phyloP scores from a whole-genome alignment of 2,113 vertebrate genomes.

The Triplophysa rosa region DNA sequence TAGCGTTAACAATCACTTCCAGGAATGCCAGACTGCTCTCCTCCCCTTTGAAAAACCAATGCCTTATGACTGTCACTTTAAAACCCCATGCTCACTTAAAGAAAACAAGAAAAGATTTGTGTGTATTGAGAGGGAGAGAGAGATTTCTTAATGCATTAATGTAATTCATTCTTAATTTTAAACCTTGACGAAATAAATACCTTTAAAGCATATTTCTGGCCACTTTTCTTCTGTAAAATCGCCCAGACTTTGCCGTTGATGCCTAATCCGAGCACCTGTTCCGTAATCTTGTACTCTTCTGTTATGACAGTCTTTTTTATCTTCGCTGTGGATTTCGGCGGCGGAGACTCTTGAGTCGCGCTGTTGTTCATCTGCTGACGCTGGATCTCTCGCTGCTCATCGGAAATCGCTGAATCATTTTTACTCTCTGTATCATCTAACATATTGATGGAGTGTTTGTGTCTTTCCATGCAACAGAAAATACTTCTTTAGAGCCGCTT shows the following conservation, averaged over 20 bases:
- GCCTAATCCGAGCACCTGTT: constrained; percentile 83
- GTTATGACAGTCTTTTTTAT: constrained; percentile 85
- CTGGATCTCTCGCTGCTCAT: constrained; percentile 48
- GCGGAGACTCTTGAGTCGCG: constrained; percentile 50
- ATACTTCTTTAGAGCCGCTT: constrained; percentile 16
- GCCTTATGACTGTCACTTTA: no score
- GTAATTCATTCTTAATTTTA: no score
- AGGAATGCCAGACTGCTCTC: no score
- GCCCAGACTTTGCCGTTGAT: constrained; percentile 89
- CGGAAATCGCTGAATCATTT: constrained; percentile 58
- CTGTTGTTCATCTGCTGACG: constrained; percentile 23
- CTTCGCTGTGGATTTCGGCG: constrained; percentile 70
- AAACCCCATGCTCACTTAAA: no score
- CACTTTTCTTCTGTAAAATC: constrained; percentile 81
- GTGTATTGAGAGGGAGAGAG: no score
- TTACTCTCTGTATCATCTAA: constrained; percentile 64
- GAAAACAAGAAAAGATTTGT: no score
- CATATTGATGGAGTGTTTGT: constrained; percentile 59
- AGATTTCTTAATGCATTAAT: no score
- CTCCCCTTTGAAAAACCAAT: no score
- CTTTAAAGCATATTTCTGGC: constrained; percentile 84
- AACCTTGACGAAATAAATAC: constrained; percentile 59
- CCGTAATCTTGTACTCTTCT: constrained; percentile 85
- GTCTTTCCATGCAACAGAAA: background rate
- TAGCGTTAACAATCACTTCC: no score